Conservation (phyloP, 2,113 vertebrate genomes). For the Gopherus flavomarginatus region DNA sequence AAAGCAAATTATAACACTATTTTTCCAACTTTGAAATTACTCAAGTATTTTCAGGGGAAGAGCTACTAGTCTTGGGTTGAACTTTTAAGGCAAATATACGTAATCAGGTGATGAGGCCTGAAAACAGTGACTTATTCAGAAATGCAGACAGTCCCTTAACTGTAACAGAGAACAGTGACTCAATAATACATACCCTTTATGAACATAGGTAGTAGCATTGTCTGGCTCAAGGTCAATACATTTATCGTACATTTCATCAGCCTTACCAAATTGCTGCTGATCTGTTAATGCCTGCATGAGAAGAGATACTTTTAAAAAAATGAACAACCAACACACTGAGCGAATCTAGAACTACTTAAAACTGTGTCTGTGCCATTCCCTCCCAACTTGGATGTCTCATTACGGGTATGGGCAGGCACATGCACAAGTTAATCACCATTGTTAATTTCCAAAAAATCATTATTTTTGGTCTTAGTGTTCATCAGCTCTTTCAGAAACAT, state of each 20-base stretch:
- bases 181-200: constrained; percentile 92
- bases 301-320: constrained; percentile 49
- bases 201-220: constrained; percentile 98
- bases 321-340: neutral
- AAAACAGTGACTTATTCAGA: neutral
- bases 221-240: constrained; percentile 98
- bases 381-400: neutral
- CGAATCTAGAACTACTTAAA: neutral
- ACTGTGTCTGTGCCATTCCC: fast-evolving
- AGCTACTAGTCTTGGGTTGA: neutral
- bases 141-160: neutral
- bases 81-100: neutral
- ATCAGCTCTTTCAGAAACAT: neutral
- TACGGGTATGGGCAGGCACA: fast-evolving
- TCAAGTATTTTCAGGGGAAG: neutral
- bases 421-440: neutral
- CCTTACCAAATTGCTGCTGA: constrained; percentile 98
- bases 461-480: neutral
- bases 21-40: neutral
- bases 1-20: neutral
- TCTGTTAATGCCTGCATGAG: constrained; percentile 92
- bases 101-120: fast-evolving
- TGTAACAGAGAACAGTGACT: neutral
- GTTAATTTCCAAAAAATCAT: neutral
- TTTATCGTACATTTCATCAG: constrained; percentile 99